A percentile compares a stretch with the other conserved stretches of the same genome.
Conservation (phyloP, 2,888 invertebrate species). For the Nomada lathburiana region DNA sequence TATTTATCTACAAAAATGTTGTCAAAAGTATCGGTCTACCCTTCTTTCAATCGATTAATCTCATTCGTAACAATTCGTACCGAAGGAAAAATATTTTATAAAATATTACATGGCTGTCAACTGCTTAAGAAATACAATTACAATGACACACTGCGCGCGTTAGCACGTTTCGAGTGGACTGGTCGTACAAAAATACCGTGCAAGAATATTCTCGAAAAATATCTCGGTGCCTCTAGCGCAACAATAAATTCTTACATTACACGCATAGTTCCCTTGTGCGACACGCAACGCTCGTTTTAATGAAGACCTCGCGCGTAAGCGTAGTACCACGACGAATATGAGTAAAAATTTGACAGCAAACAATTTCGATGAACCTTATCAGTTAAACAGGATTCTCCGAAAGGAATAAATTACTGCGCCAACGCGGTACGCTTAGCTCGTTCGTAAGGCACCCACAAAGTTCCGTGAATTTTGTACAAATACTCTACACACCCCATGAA, state of each 20-base stretch:
- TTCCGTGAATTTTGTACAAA: conserved; percentile 48
- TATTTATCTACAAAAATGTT: conserved; percentile 81
- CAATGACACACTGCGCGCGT: conserved; percentile 28
- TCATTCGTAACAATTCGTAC: conserved; percentile 28
- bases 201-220: conserved; percentile 44
- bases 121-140: conserved; percentile 32
- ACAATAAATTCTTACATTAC: background rate
- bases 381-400: conserved; percentile 30
- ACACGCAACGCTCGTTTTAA: background rate
- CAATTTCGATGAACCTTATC: background rate
- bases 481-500: conserved; percentile 32
- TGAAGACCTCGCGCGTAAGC: conserved; percentile 23
- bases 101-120: background rate
- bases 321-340: conserved; percentile 13
- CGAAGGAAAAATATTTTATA: background rate
- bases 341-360: conserved; percentile 16
- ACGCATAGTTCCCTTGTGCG: background rate
- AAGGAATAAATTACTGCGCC: conserved; percentile 72
- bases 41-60: conserved; percentile 36
- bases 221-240: conserved; percentile 9
- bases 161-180: conserved; percentile 63
- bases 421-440: conserved; percentile 56
- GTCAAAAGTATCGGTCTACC: conserved; percentile 79
- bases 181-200: conserved; percentile 62
- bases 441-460: conserved; percentile 58